phyloP scores from a whole-genome alignment of 2,113 vertebrate species.

The Amphiprion percula region DNA sequence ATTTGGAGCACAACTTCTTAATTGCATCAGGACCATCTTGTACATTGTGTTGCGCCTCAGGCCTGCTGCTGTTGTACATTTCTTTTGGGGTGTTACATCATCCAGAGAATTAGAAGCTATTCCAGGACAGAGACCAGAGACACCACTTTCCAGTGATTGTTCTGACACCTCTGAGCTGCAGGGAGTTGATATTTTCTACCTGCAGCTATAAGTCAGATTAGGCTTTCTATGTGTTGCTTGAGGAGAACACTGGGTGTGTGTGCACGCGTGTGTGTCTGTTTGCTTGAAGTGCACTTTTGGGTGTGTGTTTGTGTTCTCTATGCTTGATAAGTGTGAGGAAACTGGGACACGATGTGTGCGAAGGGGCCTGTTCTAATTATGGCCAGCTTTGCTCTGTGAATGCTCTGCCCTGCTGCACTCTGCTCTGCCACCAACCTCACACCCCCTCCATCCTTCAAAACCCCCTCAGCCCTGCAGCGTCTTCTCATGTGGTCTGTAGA shows the following conservation, averaged over 20 bases:
- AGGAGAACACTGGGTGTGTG: conserved; percentile 25
- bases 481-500: conserved; percentile 35
- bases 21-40: conserved; percentile 44
- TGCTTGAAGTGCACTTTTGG: conserved; percentile 6
- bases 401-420: conserved; percentile 59
- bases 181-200: conserved; percentile 76
- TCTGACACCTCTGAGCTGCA: conserved; percentile 70
- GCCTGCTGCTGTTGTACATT: conserved; percentile 47
- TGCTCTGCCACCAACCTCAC: conserved; percentile 35
- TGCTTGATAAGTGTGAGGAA: conserved; percentile 68
- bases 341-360: conserved; percentile 75
- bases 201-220: conserved; percentile 73
- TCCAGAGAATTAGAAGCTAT: conserved; percentile 42
- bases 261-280: conserved; percentile 26
- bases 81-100: conserved; percentile 64
- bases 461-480: conserved; percentile 10
- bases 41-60: conserved; percentile 7
- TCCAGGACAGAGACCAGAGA: conserved; percentile 57
- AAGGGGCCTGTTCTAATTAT: conserved; percentile 76
- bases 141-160: conserved; percentile 62
- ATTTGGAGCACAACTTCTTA: conserved; percentile 39
- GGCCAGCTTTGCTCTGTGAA: conserved; percentile 48
- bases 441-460: conserved; percentile 4
- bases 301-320: conserved; percentile 51
- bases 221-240: conserved; percentile 42